Conservation (phyloP, 2,888 invertebrate genomes). For the Drosophila subsilvestris region DNA sequence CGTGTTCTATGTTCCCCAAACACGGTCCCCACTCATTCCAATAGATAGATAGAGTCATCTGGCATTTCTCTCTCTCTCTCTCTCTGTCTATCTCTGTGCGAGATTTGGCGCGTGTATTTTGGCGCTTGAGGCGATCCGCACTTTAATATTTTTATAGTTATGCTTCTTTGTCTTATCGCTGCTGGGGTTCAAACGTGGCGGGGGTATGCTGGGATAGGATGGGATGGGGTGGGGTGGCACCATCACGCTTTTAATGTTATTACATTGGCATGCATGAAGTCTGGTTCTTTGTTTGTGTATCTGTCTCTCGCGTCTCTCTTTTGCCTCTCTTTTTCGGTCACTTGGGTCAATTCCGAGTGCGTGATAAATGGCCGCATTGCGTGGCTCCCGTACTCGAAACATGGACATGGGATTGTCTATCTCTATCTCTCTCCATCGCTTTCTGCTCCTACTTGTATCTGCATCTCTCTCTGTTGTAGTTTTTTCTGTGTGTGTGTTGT, state of each 20-base stretch:
- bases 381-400: conserved; percentile 53
- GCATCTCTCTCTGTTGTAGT: conserved; percentile 17
- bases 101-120: conserved; percentile 46
- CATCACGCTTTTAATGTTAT: conserved; percentile 55
- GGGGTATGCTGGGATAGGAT: neutral
- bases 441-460: conserved; percentile 13
- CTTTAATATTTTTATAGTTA: conserved; percentile 37
- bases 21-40: neutral
- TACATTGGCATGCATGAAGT: conserved; percentile 36
- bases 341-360: conserved; percentile 70
- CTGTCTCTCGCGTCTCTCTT: conserved; percentile 18
- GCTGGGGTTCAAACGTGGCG: conserved; percentile 9
- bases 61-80: conserved; percentile 21
- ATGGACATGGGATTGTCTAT: conserved; percentile 9
- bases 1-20: neutral
- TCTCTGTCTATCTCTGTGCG: neutral
- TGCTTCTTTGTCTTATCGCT: conserved; percentile 58
- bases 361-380: conserved; percentile 77
- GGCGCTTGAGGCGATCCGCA: conserved; percentile 50
- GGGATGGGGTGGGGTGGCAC: neutral
- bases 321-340: conserved; percentile 56
- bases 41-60: conserved; percentile 45
- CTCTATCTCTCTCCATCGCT: conserved; percentile 3
- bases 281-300: conserved; percentile 20
- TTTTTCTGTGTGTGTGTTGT: conserved; percentile 29